phyloP scores from a whole-genome alignment of 2,797 vertebrate genomes.

The Gambelia wislizenii region DNA sequence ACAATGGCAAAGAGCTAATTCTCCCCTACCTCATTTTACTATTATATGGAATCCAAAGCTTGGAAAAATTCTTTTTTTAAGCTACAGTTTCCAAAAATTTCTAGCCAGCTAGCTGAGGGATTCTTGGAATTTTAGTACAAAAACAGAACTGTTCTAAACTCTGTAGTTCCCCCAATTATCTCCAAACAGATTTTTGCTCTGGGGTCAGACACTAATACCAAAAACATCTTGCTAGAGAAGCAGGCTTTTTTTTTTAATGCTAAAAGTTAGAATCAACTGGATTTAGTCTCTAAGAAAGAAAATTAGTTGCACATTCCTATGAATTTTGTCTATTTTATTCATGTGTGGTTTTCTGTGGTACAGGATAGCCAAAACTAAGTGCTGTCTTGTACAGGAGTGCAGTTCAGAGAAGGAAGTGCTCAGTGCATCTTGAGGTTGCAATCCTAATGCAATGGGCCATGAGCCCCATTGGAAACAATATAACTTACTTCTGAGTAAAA shows the following conservation, averaged over 20 bases:
- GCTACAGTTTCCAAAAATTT: neutral
- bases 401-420: neutral
- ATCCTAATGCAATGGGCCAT: neutral
- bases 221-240: neutral
- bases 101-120: neutral
- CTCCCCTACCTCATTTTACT: neutral
- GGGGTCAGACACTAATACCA: neutral
- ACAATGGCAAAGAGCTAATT: constrained; percentile 1
- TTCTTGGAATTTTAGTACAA: too few relatives aligned
- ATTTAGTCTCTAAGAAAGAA: neutral
- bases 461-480: neutral
- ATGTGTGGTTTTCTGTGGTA: neutral
- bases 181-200: neutral
- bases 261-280: neutral
- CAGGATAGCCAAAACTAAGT: neutral
- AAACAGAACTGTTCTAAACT: too few relatives aligned
- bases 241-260: constrained; percentile 5
- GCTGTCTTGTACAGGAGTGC: neutral
- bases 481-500: neutral
- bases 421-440: neutral
- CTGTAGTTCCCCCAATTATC: too few relatives aligned
- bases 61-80: neutral
- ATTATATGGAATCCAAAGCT: neutral
- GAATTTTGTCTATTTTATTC: neutral
- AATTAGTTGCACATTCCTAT: constrained; percentile 6